phyloP scores from a whole-genome alignment of 2,113 vertebrate species.

The Ictalurus furcatus region DNA sequence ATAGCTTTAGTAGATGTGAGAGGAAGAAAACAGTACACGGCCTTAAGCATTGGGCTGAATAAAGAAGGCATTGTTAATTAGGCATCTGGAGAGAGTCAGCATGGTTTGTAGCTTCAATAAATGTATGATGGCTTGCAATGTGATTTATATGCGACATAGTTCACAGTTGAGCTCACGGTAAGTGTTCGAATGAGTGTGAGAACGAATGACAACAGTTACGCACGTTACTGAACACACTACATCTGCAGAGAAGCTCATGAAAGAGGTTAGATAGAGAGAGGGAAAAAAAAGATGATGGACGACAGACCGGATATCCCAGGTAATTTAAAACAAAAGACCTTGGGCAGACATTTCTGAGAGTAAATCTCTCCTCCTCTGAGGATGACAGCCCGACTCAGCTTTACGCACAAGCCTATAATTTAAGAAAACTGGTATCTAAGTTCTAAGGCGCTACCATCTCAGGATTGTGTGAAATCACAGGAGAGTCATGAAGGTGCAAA shows the following conservation, averaged over 20 bases:
- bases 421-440: slow-evolving; percentile 32
- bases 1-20: slow-evolving; percentile 18
- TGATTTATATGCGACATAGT: slow-evolving; percentile 23
- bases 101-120: slow-evolving; percentile 5
- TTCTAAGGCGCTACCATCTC: not conserved
- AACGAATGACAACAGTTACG: slow-evolving; percentile 8
- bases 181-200: slow-evolving; percentile 13
- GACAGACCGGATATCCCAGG: slow-evolving; percentile 50
- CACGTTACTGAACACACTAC: not conserved
- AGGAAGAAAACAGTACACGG: slow-evolving; percentile 1
- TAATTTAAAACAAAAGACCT: slow-evolving; percentile 56
- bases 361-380: slow-evolving; percentile 55
- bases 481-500: not conserved
- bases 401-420: slow-evolving; percentile 56
- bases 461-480: slow-evolving; percentile 25
- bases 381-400: slow-evolving; percentile 45
- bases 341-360: slow-evolving; percentile 53
- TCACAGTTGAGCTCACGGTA: slow-evolving; percentile 7
- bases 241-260: slow-evolving; percentile 23
- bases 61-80: slow-evolving; percentile 26
- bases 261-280: slow-evolving; percentile 1
- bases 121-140: slow-evolving; percentile 1
- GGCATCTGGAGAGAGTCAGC: slow-evolving; percentile 39
- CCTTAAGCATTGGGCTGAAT: slow-evolving; percentile 10
- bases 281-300: slow-evolving; percentile 24